Base-by-base conservation (phyloP, 2,888 invertebrate genomes). In the Labia minor region DNA sequence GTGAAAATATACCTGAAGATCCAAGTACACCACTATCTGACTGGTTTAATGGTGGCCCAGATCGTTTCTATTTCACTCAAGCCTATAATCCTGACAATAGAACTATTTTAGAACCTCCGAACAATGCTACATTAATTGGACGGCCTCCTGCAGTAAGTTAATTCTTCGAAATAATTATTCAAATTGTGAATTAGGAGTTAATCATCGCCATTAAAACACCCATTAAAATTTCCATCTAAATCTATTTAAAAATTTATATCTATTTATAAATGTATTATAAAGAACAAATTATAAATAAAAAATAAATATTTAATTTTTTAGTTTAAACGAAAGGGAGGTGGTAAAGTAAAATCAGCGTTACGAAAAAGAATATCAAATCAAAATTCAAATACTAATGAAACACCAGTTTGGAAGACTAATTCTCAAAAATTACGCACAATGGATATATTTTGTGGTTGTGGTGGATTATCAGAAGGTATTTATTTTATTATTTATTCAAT, bases 391-490 rank as follows among this genome's bases (percentile, higher is more conserved):
- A 8, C 8, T 26, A 26, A 26, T 26, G 26, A 26, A 26, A 8
- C 26, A 3, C 26, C 26, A 3, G 8, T 8, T 8, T 26, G 26
- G 26, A 3, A 3, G 3, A 26, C 8, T 6, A 26, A 26, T 26
- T 6, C 26, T 26, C 26, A 26, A 26, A 75, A 77, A 66, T 74
- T 93, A 67, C 79, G 82, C 70, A 85, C 86, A 49, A 78, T 93
- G 72, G 92, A 92, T 74, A 87, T 92, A 21, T 93, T 93, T 76
- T 90, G 92, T 69, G 92, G 92, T 0, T 92, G 91, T 76, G 92
- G 92, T 61, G 92, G 84, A 82, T 26, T 73, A 70, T 26, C 26
- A 26, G 26, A 26, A 26, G 26, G 26, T 26, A 70, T 26, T 37
- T 61, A 33, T 21, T 21, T 19, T 19, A 6, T 3, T 62, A 8